These are phyloP conservation scores for Oryzias sinensis DNA, from an alignment of 2,797 vertebrate species.

Conservation along the genomic window DNA sequence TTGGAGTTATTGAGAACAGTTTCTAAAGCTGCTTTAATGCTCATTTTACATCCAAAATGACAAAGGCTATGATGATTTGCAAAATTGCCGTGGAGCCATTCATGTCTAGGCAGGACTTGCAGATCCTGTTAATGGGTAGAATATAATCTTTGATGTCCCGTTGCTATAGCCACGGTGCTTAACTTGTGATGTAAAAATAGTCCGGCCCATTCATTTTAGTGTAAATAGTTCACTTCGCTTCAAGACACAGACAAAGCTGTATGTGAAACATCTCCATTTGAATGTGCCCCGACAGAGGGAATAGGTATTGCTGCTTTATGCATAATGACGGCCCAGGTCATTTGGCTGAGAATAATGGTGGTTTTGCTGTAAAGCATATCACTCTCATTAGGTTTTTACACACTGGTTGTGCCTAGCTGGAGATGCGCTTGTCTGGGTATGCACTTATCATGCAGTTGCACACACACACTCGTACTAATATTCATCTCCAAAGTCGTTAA, in stretches of 20 bases:
- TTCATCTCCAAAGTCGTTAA: constrained; percentile 95
- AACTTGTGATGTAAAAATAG: constrained; percentile 76
- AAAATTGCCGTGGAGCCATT: constrained; percentile 68
- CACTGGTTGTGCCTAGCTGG: constrained; percentile 80
- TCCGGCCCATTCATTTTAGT: constrained; percentile 75
- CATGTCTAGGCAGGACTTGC: constrained; percentile 69
- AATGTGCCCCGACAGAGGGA: constrained; percentile 66
- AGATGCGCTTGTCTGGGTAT: constrained; percentile 87
- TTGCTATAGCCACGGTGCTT: constrained; percentile 75
- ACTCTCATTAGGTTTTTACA: constrained; percentile 85
- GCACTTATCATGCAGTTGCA: constrained; percentile 79
- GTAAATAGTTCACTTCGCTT: constrained; percentile 73
- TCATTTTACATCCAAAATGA: constrained; percentile 67
- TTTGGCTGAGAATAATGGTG: constrained; percentile 93
- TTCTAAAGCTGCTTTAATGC: constrained; percentile 60
- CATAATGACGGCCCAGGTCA: constrained; percentile 90
- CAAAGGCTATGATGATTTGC: constrained; percentile 64
- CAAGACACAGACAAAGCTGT: constrained; percentile 65
- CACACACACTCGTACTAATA: constrained; percentile 80
- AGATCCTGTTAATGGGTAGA: constrained; percentile 68
- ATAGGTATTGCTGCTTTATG: constrained; percentile 79
- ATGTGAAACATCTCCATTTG: constrained; percentile 69
- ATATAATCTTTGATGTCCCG: constrained; percentile 78
- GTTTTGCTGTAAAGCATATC: constrained; percentile 94
- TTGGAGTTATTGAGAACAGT: constrained; percentile 44